These are phyloP conservation scores for Synchiropus splendidus DNA, from an alignment of 2,113 vertebrate species.

Conservation along the genomic window DNA sequence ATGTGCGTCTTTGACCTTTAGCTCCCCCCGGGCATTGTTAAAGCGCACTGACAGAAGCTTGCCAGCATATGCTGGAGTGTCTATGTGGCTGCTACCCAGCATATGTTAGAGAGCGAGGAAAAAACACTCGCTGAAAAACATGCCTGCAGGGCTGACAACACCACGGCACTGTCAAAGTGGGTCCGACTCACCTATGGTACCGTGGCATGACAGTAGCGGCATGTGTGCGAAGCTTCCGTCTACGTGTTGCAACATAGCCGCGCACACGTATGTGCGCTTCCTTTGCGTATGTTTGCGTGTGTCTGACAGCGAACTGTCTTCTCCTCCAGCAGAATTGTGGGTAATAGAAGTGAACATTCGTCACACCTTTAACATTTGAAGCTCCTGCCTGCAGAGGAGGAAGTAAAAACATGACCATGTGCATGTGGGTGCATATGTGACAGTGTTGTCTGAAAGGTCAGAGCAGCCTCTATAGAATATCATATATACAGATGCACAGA, in stretches of 20 bases:
- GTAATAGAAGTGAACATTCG: slow-evolving; percentile 28
- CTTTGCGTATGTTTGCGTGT: not conserved
- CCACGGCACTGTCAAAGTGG: slow-evolving; percentile 41
- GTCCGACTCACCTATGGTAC: slow-evolving; percentile 58
- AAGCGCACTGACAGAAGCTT: slow-evolving; percentile 54
- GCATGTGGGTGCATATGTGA: slow-evolving; percentile 20
- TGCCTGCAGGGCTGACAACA: slow-evolving; percentile 39
- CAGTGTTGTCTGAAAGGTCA: slow-evolving; percentile 45
- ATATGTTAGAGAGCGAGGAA: slow-evolving; percentile 49
- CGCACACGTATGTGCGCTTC: slow-evolving; percentile 2
- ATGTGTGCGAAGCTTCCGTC: slow-evolving; percentile 8
- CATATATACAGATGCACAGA: slow-evolving; percentile 16
- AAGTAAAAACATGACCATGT: slow-evolving; percentile 35
- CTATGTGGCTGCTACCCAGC: slow-evolving; percentile 58
- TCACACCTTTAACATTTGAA: slow-evolving; percentile 60
- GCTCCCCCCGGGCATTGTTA: slow-evolving; percentile 49
- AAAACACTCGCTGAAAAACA: slow-evolving; percentile 51
- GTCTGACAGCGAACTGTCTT: slow-evolving; percentile 13
- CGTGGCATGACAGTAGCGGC: slow-evolving; percentile 10
- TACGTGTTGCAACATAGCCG: not conserved
- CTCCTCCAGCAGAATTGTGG: slow-evolving; percentile 28
- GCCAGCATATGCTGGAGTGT: slow-evolving; percentile 61
- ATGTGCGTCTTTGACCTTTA: slow-evolving; percentile 56
- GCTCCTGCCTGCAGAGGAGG: slow-evolving; percentile 56
- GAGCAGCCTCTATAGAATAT: slow-evolving; percentile 17